These are phyloP conservation scores for Leucoraja erinaceus DNA, from an alignment of 2,113 vertebrate genomes.

Conservation along the genomic window DNA sequence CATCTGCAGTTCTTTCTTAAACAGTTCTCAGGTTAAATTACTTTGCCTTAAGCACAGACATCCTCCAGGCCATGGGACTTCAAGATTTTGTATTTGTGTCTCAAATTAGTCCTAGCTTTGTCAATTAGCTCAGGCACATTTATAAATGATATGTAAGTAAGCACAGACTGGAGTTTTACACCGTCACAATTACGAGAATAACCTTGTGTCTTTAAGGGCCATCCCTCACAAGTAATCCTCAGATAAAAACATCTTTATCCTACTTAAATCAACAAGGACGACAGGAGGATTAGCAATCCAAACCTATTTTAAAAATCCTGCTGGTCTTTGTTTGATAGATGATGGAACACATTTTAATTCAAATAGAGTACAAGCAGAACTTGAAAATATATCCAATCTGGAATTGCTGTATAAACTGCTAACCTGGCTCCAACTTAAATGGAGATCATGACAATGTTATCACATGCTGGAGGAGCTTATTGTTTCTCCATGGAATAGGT, in stretches of 20 bases:
- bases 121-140: background rate
- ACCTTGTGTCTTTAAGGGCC: background rate
- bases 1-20: too few relatives aligned
- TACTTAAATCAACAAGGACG: slow-evolving; percentile 14
- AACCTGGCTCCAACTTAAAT: background rate
- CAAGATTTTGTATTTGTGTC: background rate
- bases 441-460: background rate
- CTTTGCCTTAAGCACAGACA: too few relatives aligned
- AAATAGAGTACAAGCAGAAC: background rate
- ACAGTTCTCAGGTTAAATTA: too few relatives aligned
- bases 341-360: background rate
- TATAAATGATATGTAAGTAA: background rate
- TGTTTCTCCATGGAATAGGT: background rate
- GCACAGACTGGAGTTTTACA: too few relatives aligned
- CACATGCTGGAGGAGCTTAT: background rate
- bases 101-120: background rate
- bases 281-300: slow-evolving; percentile 9
- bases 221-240: background rate
- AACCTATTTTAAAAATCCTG: background rate
- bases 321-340: background rate
- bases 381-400: background rate
- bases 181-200: background rate
- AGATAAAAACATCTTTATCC: background rate
- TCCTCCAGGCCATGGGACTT: background rate
- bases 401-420: background rate